phyloP scores from a whole-genome alignment of 2,113 vertebrate species.

The Melozone crissalis region DNA sequence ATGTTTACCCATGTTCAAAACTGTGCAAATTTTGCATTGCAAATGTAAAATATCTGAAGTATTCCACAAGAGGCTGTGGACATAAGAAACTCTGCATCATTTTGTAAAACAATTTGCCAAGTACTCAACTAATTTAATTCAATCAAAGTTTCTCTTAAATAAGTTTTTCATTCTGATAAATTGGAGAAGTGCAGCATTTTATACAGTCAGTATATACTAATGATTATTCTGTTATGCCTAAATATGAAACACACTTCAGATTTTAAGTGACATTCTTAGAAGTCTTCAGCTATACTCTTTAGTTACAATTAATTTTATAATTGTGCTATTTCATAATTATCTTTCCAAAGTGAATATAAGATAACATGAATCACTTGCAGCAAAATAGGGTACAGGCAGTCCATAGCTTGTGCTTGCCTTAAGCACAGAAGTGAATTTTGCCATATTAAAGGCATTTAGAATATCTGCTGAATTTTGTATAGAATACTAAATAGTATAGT shows the following conservation, averaged over 20 bases:
- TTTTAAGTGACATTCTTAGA: background rate
- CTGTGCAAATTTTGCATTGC: background rate
- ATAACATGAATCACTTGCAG: background rate
- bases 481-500: no score
- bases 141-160: background rate
- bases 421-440: background rate
- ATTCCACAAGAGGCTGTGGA: background rate
- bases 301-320: background rate
- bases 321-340: background rate
- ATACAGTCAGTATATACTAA: background rate
- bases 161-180: background rate
- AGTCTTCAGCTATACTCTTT: background rate
- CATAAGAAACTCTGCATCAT: background rate
- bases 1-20: background rate
- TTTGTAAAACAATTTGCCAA: background rate
- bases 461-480: background rate
- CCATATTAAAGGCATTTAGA: background rate
- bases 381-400: background rate
- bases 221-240: background rate
- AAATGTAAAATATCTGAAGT: background rate
- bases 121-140: background rate
- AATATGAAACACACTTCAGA: background rate
- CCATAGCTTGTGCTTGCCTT: background rate
- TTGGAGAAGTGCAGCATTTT: background rate
- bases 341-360: background rate